These are phyloP conservation scores for Lasiurus borealis DNA, from an alignment of 2,113 vertebrate species.

Conservation along the genomic window DNA sequence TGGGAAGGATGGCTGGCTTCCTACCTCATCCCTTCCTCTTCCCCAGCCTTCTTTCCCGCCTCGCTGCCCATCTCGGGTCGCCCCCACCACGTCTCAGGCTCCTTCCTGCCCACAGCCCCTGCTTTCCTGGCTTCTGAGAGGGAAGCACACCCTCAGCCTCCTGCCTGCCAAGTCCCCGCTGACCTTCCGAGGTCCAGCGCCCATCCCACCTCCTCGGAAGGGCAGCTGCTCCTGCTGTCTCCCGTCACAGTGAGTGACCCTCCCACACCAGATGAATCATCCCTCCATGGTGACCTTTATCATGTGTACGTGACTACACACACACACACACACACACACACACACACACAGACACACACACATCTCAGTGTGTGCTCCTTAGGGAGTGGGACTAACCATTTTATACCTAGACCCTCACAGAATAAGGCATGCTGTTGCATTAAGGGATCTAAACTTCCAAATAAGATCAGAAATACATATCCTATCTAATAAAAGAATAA, in stretches of 20 bases:
- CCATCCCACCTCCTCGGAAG: not conserved
- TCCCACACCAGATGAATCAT: not conserved
- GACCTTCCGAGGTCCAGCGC: not conserved
- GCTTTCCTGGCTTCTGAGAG: not conserved
- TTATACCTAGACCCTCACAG: not conserved
- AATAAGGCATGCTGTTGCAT: not conserved
- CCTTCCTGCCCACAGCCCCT: not conserved
- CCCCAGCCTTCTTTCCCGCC: not conserved
- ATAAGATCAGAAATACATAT: not conserved
- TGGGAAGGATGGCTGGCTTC: not conserved
- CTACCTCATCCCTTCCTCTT: not conserved
- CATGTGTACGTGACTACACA: not conserved
- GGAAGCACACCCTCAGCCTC: not conserved
- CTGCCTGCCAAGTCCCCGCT: not conserved
- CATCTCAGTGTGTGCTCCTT: not conserved
- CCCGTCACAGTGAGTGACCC: not conserved
- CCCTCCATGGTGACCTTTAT: not conserved
- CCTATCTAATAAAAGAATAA: no score
- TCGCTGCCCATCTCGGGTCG: not conserved
- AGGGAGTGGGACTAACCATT: not conserved
- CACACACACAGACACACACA: no score
- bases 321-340: no score
- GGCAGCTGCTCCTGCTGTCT: not conserved
- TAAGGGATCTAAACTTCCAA: not conserved
- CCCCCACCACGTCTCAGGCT: no score